Conservation (phyloP, 1,140 invertebrate species). For the Calliphora vicina region DNA sequence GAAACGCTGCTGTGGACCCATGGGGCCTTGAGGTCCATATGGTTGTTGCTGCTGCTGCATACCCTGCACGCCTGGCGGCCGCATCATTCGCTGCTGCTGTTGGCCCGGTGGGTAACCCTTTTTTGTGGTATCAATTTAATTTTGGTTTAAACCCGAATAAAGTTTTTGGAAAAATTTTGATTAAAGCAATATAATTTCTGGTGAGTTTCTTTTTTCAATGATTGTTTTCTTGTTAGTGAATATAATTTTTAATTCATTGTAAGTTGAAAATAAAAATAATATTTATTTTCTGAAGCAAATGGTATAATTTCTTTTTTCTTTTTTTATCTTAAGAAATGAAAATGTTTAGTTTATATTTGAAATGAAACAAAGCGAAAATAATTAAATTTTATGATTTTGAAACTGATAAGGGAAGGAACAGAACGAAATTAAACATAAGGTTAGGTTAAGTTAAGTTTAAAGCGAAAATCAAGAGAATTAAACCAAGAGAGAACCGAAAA, state of each 20-base stretch:
- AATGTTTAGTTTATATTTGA: constrained; percentile 6
- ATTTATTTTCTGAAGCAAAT: neutral
- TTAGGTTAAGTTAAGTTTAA: neutral
- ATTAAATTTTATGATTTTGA: neutral
- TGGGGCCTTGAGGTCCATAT: constrained; percentile 49
- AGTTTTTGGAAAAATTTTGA: constrained; percentile 34
- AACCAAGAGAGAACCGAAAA: neutral
- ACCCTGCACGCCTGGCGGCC: constrained; percentile 52
- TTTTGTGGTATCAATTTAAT: constrained; percentile 22
- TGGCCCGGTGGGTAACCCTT: constrained; percentile 61
- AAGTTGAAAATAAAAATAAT: neutral
- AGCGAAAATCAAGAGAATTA: neutral
- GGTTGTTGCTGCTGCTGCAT: constrained; percentile 55
- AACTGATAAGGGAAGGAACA: neutral
- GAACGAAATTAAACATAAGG: no score
- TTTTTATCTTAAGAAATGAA: neutral
- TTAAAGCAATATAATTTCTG: constrained; percentile 33
- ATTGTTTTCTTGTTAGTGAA: neutral
- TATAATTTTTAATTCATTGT: neutral
- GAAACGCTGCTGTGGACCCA: constrained; percentile 38
- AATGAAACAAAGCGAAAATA: constrained; percentile 6
- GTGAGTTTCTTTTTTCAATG: neutral
- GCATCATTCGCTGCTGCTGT: constrained; percentile 60
- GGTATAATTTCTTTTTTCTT: neutral
- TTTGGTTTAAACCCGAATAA: constrained; percentile 39